Evolutionary conservation across 2,113 vertebrate genomes (phyloP).

Genomic region (pig (Sus scrofa)): DNA sequence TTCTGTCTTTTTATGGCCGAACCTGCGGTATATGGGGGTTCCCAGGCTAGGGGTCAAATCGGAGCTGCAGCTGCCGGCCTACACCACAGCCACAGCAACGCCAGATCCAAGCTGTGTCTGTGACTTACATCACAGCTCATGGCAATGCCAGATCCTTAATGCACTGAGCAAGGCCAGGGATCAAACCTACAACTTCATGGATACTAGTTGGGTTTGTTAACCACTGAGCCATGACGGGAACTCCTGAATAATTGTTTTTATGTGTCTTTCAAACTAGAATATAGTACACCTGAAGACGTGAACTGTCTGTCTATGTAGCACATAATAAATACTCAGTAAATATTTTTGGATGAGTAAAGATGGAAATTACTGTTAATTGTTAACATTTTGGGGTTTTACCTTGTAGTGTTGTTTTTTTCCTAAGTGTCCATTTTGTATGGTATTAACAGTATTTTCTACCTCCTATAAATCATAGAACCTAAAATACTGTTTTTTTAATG

Average conservation of each 20-base stretch:
- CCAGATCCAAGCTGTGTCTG: too few relatives aligned
- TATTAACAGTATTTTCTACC: neutral
- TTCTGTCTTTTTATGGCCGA: too few relatives aligned
- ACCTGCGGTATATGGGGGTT: too few relatives aligned
- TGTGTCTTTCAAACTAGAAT: neutral
- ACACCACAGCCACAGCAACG: too few relatives aligned
- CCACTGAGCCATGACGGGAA: too few relatives aligned
- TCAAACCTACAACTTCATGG: too few relatives aligned
- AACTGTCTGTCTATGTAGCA: neutral
- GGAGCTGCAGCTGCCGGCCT: too few relatives aligned
- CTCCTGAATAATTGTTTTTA: neutral
- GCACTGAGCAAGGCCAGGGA: too few relatives aligned
- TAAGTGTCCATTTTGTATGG: neutral
- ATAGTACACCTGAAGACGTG: neutral
- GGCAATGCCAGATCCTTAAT: too few relatives aligned
- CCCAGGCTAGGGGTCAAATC: too few relatives aligned
- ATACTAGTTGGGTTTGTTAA: too few relatives aligned
- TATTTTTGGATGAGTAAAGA: neutral
- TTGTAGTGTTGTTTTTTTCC: neutral
- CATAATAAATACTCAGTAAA: neutral
- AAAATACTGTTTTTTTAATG: neutral
- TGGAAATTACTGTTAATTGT: constrained; percentile 23
- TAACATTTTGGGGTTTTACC: neutral
- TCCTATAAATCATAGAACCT: neutral
- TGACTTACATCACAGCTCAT: too few relatives aligned